A percentile compares a stretch with the other conserved stretches of the same genome.
Evolutionary conservation across 1,140 invertebrate species (phyloP).

Genomic region (Aphelenchoides fujianensis): DNA sequence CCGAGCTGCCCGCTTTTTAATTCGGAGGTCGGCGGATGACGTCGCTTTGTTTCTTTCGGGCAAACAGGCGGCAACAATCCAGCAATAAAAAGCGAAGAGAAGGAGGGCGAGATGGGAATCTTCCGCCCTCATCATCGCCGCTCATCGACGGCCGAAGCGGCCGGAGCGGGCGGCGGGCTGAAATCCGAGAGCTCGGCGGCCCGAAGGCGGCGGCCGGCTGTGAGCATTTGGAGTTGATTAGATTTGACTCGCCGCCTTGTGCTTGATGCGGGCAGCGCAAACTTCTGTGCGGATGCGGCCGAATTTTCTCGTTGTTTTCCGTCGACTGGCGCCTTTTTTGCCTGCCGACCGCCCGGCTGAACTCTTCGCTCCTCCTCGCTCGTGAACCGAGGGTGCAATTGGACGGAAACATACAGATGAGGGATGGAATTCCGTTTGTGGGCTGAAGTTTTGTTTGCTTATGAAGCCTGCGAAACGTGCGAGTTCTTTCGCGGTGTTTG

Average conservation of each 20-base stretch:
- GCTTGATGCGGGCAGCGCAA: not conserved
- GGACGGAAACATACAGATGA: no score
- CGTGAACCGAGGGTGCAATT: no score
- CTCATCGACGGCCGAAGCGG: not conserved
- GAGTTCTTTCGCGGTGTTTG: no score
- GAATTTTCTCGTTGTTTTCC: not conserved
- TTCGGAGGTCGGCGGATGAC: no score
- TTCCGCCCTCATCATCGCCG: not conserved
- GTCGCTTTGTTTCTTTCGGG: no score
- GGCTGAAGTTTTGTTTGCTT: not conserved
- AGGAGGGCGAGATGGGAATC: no score
- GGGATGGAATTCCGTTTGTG: no score
- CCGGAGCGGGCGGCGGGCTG: no score
- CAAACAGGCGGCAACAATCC: not conserved
- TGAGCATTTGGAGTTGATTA: not conserved
- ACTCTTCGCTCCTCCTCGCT: not conserved
- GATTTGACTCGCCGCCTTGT: not conserved
- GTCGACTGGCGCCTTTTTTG: no score
- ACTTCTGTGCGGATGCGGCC: not conserved
- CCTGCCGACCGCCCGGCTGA: no score
- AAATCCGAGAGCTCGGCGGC: slow-evolving; percentile 5
- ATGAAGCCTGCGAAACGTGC: no score
- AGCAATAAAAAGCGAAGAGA: not conserved
- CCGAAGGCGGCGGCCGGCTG: not conserved
- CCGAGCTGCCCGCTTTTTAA: no score